Percentiles rank a stretch among this genome's conserved stretches.
Evolutionary conservation across 2,888 invertebrate genomes (phyloP).

Genomic region (Clunio marinus): DNA sequence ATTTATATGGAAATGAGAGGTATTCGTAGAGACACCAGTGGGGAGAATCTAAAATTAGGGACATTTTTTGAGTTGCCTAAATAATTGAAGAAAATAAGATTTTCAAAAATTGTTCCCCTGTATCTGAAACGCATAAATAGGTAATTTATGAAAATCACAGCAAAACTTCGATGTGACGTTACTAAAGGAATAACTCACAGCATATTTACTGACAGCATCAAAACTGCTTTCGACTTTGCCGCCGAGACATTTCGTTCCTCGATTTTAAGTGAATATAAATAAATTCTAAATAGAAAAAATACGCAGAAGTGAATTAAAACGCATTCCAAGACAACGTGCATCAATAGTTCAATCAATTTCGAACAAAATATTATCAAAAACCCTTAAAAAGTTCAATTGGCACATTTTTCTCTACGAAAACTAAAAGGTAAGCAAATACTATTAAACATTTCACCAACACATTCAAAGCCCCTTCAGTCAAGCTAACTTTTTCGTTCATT

Average conservation of each 20-base stretch:
- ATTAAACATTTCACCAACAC: background rate
- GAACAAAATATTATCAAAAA: background rate
- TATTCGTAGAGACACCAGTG: background rate
- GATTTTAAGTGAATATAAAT: background rate
- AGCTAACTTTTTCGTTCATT: background rate
- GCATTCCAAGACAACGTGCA: background rate
- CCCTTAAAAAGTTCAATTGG: background rate
- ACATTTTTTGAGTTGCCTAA: too few species aligned
- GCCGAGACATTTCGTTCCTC: background rate
- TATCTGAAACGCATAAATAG: too few species aligned
- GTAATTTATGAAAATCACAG: too few species aligned
- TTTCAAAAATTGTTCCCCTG: too few species aligned
- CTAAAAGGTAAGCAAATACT: background rate
- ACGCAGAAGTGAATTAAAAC: background rate
- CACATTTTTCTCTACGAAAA: background rate
- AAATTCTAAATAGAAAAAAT: background rate
- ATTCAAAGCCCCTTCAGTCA: background rate
- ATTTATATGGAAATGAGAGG: constrained; percentile 29
- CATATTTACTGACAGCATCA: too few species aligned
- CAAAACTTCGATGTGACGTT: too few species aligned
- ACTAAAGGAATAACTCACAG: too few species aligned
- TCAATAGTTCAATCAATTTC: background rate
- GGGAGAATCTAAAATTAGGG: background rate
- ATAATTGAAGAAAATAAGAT: too few species aligned
- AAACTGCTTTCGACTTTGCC: too few species aligned